Evolutionary conservation across 2,797 vertebrate species (phyloP).

Genomic region (Sternarchorhynchus goeldii): DNA sequence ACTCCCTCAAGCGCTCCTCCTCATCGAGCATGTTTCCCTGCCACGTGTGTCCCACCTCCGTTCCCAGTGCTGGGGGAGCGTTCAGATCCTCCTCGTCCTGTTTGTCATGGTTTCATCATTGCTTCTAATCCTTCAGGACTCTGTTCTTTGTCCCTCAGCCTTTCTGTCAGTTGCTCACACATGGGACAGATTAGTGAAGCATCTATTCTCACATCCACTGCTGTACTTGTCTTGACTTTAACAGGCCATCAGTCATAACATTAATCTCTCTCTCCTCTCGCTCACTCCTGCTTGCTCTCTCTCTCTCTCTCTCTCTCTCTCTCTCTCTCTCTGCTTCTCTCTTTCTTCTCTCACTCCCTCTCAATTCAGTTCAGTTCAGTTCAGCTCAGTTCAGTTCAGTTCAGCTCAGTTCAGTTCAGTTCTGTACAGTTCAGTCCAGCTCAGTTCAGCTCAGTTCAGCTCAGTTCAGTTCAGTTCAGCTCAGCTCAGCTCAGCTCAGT

Average conservation of each 20-base stretch:
- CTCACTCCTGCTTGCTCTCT: neutral
- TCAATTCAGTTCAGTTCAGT: no score
- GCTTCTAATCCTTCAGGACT: neutral
- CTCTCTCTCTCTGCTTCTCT: neutral
- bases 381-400: no score
- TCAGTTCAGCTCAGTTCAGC: no score
- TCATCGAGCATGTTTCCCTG: no score
- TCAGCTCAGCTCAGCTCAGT: no score
- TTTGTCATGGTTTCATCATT: no score
- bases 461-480: no score
- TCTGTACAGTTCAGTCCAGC: no score
- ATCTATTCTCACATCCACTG: constrained; percentile 56
- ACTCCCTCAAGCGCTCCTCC: neutral
- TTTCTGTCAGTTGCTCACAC: constrained; percentile 8
- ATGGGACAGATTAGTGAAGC: constrained; percentile 50
- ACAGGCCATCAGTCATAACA: constrained; percentile 32
- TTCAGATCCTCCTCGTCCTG: no score
- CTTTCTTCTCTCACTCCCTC: neutral
- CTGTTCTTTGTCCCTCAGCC: no score
- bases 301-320: constrained; percentile 1
- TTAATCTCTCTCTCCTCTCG: neutral
- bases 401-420: neutral
- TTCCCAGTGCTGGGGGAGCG: no score
- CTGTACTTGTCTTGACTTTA: constrained; percentile 38
- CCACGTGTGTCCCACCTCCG: no score